Percentiles rank a stretch among this genome's conserved stretches.
Conservation (phyloP, 1,140 invertebrate species). For the Periplaneta americana region DNA sequence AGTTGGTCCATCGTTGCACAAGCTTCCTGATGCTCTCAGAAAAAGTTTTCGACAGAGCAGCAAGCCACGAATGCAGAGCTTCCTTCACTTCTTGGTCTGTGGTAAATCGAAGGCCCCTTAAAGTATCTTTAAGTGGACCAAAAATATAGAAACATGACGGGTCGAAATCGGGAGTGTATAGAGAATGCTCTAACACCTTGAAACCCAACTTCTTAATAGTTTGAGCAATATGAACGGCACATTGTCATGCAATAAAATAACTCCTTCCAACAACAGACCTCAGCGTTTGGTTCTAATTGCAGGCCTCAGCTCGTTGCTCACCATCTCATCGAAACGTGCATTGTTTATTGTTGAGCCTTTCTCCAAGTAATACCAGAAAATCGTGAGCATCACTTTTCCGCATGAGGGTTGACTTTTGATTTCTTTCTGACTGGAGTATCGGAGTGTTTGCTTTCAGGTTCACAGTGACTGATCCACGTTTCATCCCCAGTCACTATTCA, state of each 20-base stretch:
- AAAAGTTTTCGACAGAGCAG: no score
- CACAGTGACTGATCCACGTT: neutral
- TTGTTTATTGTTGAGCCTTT: neutral
- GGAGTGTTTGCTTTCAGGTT: neutral
- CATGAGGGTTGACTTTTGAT: neutral
- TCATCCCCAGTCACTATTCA: neutral
- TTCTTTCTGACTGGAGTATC: neutral
- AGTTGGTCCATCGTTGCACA: no score
- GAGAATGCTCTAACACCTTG: neutral
- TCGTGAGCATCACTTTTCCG: neutral
- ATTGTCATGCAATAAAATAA: no score
- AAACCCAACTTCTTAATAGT: neutral
- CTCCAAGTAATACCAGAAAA: neutral
- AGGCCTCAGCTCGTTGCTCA: no score
- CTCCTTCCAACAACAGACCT: no score
- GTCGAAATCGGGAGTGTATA: neutral
- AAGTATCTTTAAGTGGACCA: neutral
- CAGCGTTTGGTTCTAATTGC: no score
- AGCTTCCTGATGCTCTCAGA: no score
- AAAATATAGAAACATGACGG: neutral
- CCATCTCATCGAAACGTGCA: neutral
- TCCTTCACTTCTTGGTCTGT: neutral
- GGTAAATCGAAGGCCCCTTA: neutral
- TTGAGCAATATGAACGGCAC: neutral
- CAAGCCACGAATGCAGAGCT: neutral